Percentiles rank a stretch among this genome's conserved stretches.
phyloP scores from a whole-genome alignment of 2,888 invertebrate species.

The Orchesella flavescens region DNA sequence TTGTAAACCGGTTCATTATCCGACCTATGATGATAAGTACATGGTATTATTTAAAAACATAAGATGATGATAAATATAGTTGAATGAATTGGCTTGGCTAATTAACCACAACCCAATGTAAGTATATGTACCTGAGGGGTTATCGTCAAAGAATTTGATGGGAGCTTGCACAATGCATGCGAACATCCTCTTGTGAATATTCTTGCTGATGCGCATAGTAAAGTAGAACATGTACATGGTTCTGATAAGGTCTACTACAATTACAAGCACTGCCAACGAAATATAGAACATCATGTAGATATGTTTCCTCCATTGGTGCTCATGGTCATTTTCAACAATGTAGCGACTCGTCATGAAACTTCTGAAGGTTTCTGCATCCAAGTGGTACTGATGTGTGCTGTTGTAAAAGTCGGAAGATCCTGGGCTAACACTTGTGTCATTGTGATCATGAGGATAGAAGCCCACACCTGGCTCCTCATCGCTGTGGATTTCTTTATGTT shows the following conservation, averaged over 20 bases:
- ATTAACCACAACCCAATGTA: not conserved
- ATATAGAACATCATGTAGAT: constrained; percentile 74
- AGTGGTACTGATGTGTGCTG: constrained; percentile 35
- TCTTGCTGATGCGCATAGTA: constrained; percentile 74
- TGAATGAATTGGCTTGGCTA: no score
- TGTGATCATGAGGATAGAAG: constrained; percentile 17
- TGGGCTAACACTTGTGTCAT: no score
- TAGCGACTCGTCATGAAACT: constrained; percentile 20
- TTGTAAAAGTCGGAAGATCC: not conserved
- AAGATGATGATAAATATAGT: no score
- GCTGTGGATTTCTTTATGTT: not conserved
- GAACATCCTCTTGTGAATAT: constrained; percentile 76
- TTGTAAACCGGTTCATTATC: constrained; percentile 88
- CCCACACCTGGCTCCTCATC: not conserved
- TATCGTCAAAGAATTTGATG: constrained; percentile 73
- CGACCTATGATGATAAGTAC: constrained; percentile 77
- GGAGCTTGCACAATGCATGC: constrained; percentile 75
- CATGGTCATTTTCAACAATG: constrained; percentile 17
- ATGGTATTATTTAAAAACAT: no score
- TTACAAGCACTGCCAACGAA: constrained; percentile 73
- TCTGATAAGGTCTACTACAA: constrained; percentile 73
- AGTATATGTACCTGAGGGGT: constrained; percentile 67
- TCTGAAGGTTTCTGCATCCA: constrained; percentile 37
- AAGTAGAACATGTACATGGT: constrained; percentile 74
- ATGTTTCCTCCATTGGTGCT: constrained; percentile 72